phyloP scores from a whole-genome alignment of 1,140 invertebrate genomes.

The Homarus americanus region DNA sequence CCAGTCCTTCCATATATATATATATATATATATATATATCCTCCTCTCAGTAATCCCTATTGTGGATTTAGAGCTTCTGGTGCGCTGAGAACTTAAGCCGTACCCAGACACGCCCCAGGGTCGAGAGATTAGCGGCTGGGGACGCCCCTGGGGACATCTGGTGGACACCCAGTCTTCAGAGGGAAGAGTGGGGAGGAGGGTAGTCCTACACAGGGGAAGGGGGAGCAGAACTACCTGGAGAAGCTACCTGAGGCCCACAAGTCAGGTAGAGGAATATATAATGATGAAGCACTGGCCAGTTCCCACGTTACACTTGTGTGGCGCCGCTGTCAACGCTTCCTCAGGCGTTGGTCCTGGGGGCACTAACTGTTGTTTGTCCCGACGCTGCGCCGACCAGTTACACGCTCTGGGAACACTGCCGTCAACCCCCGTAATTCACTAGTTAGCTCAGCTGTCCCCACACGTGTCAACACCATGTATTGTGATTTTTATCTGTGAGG shows the following conservation, averaged over 20 bases:
- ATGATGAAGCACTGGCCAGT: slow-evolving; percentile 7
- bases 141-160: slow-evolving; percentile 18
- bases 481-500: too few species aligned
- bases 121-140: slow-evolving; percentile 39
- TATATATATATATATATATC: slow-evolving; percentile 27
- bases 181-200: not conserved
- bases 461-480: not conserved
- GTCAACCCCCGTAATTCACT: slow-evolving; percentile 19
- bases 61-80: slow-evolving; percentile 58
- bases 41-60: slow-evolving; percentile 39
- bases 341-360: not conserved
- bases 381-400: not conserved
- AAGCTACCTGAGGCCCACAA: slow-evolving; percentile 19
- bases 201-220: not conserved
- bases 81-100: slow-evolving; percentile 24
- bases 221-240: slow-evolving; percentile 9
- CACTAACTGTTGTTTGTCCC: slow-evolving; percentile 3
- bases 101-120: slow-evolving; percentile 5
- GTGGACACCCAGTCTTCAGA: not conserved
- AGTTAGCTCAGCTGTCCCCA: not conserved
- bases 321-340: not conserved
- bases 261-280: slow-evolving; percentile 26
- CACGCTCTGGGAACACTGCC: slow-evolving; percentile 10
- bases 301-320: slow-evolving; percentile 28
- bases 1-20: too few species aligned